phyloP scores from a whole-genome alignment of 2,113 vertebrate species.

The Pluvialis apricaria region DNA sequence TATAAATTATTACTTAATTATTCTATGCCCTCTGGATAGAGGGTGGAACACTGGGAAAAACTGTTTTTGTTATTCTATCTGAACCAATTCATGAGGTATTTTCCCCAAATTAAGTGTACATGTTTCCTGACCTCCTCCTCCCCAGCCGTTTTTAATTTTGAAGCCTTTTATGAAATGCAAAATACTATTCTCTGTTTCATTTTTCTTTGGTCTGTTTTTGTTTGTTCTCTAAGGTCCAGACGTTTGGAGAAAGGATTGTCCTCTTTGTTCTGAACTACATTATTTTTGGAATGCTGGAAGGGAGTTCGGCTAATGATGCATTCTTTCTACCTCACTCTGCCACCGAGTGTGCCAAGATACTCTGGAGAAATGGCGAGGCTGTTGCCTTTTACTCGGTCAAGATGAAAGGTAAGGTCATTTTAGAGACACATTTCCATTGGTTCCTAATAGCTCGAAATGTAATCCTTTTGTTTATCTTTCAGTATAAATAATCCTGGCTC shows the following conservation, averaged over 20 bases:
- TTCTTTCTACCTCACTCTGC: slow-evolving; percentile 85
- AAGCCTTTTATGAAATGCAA: neutral
- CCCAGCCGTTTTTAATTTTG: neutral
- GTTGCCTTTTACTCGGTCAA: slow-evolving; percentile 90
- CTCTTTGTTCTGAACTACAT: slow-evolving; percentile 89
- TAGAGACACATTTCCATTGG: neutral
- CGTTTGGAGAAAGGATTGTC: slow-evolving; percentile 85
- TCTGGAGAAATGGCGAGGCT: slow-evolving; percentile 84
- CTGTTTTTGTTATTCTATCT: neutral
- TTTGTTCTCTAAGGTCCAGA: slow-evolving; percentile 79
- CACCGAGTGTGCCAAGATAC: slow-evolving; percentile 83
- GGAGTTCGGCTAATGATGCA: slow-evolving; percentile 57
- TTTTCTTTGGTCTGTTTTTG: slow-evolving; percentile 36
- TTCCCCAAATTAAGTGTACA: neutral
- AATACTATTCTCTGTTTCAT: neutral
- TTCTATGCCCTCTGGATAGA: neutral
- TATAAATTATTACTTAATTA: slow-evolving; percentile 19
- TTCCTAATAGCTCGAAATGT: neutral
- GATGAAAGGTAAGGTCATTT: slow-evolving; percentile 79
- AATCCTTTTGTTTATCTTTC: slow-evolving; percentile 28
- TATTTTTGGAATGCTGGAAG: slow-evolving; percentile 83
- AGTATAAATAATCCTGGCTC: slow-evolving; percentile 20
- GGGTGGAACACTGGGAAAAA: neutral
- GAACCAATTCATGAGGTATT: neutral
- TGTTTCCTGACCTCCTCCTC: neutral